Conservation (phyloP, 1,140 invertebrate genomes). For the Aricia agestis region DNA sequence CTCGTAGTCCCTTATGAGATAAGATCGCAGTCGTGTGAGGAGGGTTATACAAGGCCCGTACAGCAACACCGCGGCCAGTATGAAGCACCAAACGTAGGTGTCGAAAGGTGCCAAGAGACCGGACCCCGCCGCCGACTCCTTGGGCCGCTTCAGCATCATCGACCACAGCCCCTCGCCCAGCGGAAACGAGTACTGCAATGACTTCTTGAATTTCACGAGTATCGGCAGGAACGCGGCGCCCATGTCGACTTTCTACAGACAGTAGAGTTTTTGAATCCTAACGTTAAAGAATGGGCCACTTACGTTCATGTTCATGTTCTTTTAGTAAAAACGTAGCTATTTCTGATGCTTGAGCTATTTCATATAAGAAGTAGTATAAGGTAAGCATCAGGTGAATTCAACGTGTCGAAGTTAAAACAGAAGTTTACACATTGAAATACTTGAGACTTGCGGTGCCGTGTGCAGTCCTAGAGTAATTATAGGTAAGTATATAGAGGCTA, state of each 20-base stretch:
- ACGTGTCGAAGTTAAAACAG: no score
- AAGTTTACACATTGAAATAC: no score
- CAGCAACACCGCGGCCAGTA: constrained; percentile 82
- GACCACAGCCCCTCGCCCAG: constrained; percentile 86
- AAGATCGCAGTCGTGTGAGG: constrained; percentile 79
- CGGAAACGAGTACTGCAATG: constrained; percentile 80
- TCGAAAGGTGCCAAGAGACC: constrained; percentile 89
- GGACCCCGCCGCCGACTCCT: constrained; percentile 87
- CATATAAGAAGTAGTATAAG: no score
- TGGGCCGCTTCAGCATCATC: constrained; percentile 86
- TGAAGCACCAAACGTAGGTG: constrained; percentile 83
- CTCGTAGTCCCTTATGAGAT: constrained; percentile 76
- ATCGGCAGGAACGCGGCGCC: constrained; percentile 85
- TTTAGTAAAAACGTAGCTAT: no score
- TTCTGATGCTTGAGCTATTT: no score
- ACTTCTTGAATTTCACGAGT: constrained; percentile 76
- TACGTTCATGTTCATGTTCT: no score
- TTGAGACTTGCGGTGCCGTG: no score
- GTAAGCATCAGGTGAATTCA: no score
- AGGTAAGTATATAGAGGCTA: neutral
- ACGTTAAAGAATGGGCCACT: no score
- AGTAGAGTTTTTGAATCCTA: neutral
- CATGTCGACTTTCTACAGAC: constrained; percentile 82
- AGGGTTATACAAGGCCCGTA: constrained; percentile 88
- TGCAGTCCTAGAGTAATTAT: no score